Percentiles rank a stretch among this genome's conserved stretches.
These are phyloP conservation scores for Ladona fulva DNA, from an alignment of 1,140 invertebrate genomes.

Conservation along the genomic window DNA sequence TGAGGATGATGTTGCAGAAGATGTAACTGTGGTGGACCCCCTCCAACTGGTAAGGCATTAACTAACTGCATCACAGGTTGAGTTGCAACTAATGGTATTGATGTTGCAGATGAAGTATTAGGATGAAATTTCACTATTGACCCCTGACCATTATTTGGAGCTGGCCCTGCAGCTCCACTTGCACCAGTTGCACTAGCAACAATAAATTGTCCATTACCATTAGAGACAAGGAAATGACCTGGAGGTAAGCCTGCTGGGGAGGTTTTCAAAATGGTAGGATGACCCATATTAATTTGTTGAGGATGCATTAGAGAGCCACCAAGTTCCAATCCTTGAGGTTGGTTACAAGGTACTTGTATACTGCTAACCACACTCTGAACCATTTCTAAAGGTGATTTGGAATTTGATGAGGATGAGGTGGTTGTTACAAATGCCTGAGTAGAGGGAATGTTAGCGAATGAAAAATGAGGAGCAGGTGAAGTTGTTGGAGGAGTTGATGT, in stretches of 20 bases:
- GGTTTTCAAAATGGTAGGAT: slow-evolving; percentile 18
- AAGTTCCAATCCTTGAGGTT: background rate
- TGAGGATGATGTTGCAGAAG: slow-evolving; percentile 2
- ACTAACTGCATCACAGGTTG: slow-evolving; percentile 46
- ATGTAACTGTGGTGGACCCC: background rate
- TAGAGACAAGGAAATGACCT: slow-evolving; percentile 63
- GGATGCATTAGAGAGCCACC: slow-evolving; percentile 23
- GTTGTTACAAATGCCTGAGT: slow-evolving; percentile 18
- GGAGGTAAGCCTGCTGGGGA: slow-evolving; percentile 38
- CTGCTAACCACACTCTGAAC: slow-evolving; percentile 70
- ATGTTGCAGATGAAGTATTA: slow-evolving; percentile 19
- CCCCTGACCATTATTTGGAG: background rate
- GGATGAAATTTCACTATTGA: background rate
- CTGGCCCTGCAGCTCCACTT: slow-evolving; percentile 20
- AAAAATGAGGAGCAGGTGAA: slow-evolving; percentile 31
- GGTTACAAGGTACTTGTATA: slow-evolving; percentile 47
- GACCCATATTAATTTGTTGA: slow-evolving; percentile 1
- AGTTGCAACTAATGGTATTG: slow-evolving; percentile 23
- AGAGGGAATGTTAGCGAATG: slow-evolving; percentile 24
- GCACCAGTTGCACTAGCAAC: slow-evolving; percentile 60
- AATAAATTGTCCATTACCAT: slow-evolving; percentile 57
- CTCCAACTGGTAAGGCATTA: slow-evolving; percentile 56
- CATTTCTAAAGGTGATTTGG: slow-evolving; percentile 68
- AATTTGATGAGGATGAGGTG: slow-evolving; percentile 21
- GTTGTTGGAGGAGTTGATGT: slow-evolving; percentile 24